Percentiles rank a stretch among this genome's conserved stretches.
Conservation (phyloP, 2,113 vertebrate genomes). For the Malurus alboscapulatus region DNA sequence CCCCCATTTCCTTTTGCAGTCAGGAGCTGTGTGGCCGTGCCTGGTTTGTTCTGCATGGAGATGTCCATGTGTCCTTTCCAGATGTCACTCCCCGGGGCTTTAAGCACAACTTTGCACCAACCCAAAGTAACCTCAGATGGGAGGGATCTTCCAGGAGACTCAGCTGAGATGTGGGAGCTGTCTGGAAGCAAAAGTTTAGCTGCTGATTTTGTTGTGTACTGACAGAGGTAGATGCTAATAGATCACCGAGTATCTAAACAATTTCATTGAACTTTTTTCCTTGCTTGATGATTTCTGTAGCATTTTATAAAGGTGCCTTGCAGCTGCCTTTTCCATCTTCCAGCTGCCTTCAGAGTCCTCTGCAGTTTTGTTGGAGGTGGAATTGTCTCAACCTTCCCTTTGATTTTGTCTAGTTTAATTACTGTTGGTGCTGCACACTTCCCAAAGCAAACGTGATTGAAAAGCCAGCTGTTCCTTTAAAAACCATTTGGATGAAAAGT, state of each 20-base stretch:
- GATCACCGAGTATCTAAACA: background rate
- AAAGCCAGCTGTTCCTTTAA: background rate
- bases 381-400: background rate
- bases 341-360: background rate
- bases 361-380: background rate
- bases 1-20: background rate
- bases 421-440: background rate
- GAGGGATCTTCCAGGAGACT: background rate
- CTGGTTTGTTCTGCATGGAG: background rate
- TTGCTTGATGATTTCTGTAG: background rate
- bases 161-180: rapidly evolving
- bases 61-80: background rate
- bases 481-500: background rate
- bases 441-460: background rate
- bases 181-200: background rate
- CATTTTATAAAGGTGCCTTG: background rate
- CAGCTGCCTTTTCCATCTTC: background rate
- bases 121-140: background rate
- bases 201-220: background rate
- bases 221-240: background rate
- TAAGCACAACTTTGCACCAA: background rate
- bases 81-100: background rate
- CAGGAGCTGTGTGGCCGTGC: rapidly evolving
- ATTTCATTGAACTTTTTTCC: background rate
- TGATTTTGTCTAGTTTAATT: background rate